phyloP scores from a whole-genome alignment of 2,888 invertebrate genomes.

The Minunthozetes semirufus region DNA sequence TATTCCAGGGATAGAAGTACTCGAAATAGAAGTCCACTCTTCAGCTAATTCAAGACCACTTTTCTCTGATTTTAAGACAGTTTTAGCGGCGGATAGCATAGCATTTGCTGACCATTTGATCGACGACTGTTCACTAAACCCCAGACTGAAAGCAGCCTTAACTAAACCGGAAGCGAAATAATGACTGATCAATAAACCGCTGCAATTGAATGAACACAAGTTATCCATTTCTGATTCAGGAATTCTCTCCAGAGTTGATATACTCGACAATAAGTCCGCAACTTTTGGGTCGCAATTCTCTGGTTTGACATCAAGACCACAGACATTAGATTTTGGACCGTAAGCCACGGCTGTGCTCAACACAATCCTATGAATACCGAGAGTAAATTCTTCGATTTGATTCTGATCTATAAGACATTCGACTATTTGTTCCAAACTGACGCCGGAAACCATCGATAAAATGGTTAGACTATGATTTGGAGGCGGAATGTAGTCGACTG shows the following conservation, averaged over 20 bases:
- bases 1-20: constrained; percentile 43
- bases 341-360: background rate
- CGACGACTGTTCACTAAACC: constrained; percentile 46
- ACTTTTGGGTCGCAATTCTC: background rate
- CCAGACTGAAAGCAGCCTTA: constrained; percentile 47
- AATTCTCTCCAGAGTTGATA: background rate
- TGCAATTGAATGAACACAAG: background rate
- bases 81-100: background rate
- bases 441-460: constrained; percentile 34
- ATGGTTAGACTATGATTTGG: constrained; percentile 34
- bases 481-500: constrained; percentile 36
- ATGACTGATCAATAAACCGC: background rate
- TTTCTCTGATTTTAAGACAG: background rate
- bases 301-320: background rate
- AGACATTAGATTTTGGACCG: too few relatives aligned
- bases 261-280: background rate
- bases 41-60: background rate
- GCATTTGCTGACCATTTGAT: constrained; percentile 44
- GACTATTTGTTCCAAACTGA: constrained; percentile 24
- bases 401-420: background rate
- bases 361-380: constrained; percentile 6
- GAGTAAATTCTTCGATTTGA: too few relatives aligned
- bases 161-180: background rate
- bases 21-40: constrained; percentile 40
- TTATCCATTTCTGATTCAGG: background rate